These are phyloP conservation scores for Callorhinus ursinus DNA, from an alignment of 2,113 vertebrate genomes.

Conservation along the genomic window DNA sequence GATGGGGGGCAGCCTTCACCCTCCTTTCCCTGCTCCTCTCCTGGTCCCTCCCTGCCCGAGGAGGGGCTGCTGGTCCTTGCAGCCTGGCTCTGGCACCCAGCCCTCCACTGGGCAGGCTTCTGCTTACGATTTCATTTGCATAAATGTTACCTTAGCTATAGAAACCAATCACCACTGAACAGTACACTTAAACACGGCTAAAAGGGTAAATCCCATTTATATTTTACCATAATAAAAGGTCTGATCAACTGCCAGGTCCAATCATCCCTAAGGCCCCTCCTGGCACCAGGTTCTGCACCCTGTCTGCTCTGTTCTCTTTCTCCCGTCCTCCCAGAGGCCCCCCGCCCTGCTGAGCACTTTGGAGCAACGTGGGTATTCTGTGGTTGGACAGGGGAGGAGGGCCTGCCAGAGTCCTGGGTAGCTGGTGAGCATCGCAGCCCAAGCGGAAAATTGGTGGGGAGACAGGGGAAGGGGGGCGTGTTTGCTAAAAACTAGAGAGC, in stretches of 20 bases:
- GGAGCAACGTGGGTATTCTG: background rate
- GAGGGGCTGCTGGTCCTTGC: background rate
- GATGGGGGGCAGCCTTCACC: background rate
- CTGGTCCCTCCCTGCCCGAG: background rate
- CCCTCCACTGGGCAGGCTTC: background rate
- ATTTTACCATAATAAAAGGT: background rate
- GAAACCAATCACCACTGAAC: background rate
- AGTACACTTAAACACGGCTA: background rate
- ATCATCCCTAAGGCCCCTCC: background rate
- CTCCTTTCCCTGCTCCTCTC: fast-evolving
- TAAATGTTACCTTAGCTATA: background rate
- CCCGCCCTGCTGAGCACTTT: background rate
- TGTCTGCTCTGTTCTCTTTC: too few species aligned
- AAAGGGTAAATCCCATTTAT: background rate
- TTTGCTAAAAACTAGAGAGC: background rate
- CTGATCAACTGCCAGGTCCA: background rate
- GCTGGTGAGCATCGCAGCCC: too few species aligned
- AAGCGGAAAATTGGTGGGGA: background rate
- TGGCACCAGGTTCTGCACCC: background rate
- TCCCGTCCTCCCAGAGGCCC: too few species aligned
- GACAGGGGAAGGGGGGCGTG: background rate
- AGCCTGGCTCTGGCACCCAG: too few species aligned
- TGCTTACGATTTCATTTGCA: background rate
- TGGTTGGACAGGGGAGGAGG: too few species aligned
- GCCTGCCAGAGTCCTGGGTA: background rate